Evolutionary conservation across 2,888 invertebrate species (phyloP).

Genomic region (Melanostoma mellinum): DNA sequence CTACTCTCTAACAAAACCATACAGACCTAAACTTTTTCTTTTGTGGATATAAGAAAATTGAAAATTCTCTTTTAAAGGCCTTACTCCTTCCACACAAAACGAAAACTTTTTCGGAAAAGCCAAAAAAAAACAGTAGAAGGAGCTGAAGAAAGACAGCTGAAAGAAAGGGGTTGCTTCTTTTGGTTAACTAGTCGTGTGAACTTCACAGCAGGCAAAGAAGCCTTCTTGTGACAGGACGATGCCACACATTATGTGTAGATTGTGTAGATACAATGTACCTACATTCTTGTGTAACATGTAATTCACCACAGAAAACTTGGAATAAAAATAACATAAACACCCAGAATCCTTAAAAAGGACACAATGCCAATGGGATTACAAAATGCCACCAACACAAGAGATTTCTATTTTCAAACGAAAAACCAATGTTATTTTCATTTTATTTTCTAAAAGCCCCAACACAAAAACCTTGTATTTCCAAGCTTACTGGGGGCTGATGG

Average conservation of each 20-base stretch:
- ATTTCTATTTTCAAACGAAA: conserved; percentile 51
- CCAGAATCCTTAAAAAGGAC: conserved; percentile 63
- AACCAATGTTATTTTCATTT: conserved; percentile 67
- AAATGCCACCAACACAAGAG: conserved; percentile 42
- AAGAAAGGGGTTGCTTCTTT: conserved; percentile 57
- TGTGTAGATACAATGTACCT: too few relatives aligned
- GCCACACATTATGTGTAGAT: conserved; percentile 25
- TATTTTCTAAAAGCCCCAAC: conserved; percentile 25
- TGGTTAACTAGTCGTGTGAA: conserved; percentile 62
- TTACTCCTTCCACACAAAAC: not conserved
- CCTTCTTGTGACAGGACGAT: conserved; percentile 18
- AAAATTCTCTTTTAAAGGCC: conserved; percentile 35
- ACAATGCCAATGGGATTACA: conserved; percentile 66
- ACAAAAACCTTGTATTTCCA: not conserved
- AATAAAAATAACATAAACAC: conserved; percentile 71
- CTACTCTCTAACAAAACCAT: conserved; percentile 1
- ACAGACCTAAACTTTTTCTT: conserved; percentile 31
- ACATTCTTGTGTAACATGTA: conserved; percentile 52
- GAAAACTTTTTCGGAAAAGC: conserved; percentile 46
- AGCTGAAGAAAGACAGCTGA: conserved; percentile 23
- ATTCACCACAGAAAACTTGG: conserved; percentile 62
- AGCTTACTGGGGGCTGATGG: conserved; percentile 41
- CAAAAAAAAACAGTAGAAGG: conserved; percentile 29
- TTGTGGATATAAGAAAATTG: conserved; percentile 42
- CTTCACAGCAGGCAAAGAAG: conserved; percentile 54